phyloP scores from a whole-genome alignment of 2,797 vertebrate genomes.

The Platalea minor region DNA sequence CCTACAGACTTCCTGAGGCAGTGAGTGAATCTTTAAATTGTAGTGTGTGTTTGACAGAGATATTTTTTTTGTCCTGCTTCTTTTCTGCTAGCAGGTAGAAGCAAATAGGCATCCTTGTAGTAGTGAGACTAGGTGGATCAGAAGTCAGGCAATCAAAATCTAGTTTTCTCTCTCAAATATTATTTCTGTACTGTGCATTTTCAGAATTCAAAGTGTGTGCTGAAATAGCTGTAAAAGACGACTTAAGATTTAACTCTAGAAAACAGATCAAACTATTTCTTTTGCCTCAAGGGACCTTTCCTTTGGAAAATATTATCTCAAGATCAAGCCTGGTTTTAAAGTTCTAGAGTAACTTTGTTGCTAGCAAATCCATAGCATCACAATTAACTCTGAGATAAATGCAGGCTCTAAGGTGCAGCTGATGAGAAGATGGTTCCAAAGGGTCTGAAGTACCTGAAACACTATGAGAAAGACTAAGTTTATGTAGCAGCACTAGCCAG shows the following conservation, averaged over 20 bases:
- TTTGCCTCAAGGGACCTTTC: background rate
- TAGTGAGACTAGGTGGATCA: background rate
- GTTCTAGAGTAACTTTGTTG: background rate
- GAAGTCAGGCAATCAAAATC: background rate
- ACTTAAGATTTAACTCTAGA: background rate
- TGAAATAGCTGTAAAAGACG: background rate
- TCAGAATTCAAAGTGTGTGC: background rate
- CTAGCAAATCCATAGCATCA: background rate
- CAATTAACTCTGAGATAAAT: background rate
- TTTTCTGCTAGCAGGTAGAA: background rate
- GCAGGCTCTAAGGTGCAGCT: background rate
- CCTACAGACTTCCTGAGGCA: background rate
- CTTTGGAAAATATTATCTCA: background rate
- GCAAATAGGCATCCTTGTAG: background rate
- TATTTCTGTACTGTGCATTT: background rate
- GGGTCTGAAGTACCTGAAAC: background rate
- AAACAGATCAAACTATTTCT: background rate
- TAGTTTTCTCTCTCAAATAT: background rate
- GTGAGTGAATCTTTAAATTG: background rate
- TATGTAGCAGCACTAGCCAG: background rate
- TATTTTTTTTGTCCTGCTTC: background rate
- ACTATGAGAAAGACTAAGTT: background rate
- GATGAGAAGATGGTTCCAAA: background rate
- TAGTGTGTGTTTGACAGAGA: background rate
- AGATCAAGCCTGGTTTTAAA: background rate